Percentiles rank a stretch among this genome's conserved stretches.
These are phyloP conservation scores for Drosophila nigricruria DNA, from an alignment of 2,888 invertebrate genomes.

Conservation along the genomic window DNA sequence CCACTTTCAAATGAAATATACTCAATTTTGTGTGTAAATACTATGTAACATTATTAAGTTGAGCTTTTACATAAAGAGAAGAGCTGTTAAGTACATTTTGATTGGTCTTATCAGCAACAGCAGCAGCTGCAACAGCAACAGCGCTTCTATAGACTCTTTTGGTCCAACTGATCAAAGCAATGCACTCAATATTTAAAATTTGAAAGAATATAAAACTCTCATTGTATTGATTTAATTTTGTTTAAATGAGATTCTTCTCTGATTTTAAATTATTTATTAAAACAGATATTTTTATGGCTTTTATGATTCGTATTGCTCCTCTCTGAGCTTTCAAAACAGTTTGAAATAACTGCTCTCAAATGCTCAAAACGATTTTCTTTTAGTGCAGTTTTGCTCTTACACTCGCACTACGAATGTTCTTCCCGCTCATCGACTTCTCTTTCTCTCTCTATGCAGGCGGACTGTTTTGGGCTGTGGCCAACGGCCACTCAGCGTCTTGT, in stretches of 20 bases:
- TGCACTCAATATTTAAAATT: background rate
- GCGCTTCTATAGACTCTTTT: background rate
- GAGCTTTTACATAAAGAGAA: background rate
- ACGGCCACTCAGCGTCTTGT: constrained; percentile 8
- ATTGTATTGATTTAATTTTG: too few relatives aligned
- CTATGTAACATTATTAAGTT: background rate
- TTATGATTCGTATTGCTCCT: background rate
- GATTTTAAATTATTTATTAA: background rate
- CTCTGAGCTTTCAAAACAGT: background rate
- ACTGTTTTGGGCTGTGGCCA: background rate
- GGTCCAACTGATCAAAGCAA: background rate
- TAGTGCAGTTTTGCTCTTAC: constrained; percentile 19
- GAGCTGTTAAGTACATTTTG: constrained; percentile 15
- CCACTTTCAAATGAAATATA: background rate
- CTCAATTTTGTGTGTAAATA: background rate
- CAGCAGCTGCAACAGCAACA: background rate
- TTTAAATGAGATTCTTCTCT: too few relatives aligned
- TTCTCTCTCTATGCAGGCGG: background rate
- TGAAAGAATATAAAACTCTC: background rate
- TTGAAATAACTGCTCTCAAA: background rate
- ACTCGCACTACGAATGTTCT: background rate
- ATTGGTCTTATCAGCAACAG: constrained; percentile 24
- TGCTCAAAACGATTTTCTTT: constrained; percentile 12
- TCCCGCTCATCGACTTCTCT: constrained; percentile 1
- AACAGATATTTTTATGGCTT: too few relatives aligned